Base-by-base conservation (phyloP, 2,113 vertebrate genomes). In the Alligator mississippiensis region DNA sequence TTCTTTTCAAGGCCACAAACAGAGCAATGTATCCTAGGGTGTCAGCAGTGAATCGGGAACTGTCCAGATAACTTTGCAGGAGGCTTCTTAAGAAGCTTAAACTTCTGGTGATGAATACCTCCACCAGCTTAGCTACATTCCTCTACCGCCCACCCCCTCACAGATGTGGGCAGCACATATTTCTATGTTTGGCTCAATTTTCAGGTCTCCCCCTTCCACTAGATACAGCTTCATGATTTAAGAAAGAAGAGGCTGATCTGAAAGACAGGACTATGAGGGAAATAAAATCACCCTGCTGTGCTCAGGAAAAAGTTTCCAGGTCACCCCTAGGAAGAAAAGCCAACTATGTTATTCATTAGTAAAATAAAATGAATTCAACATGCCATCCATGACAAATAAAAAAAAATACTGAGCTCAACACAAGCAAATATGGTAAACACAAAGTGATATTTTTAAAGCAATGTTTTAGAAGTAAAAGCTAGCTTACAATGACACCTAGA, bases 401-500 rank as follows among this genome's bases (percentile, higher is more conserved):
- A 81, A 38, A 1, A 17, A 91, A 9, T 21, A 6, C 2, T 1
- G 3, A 72, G 3, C 21, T 28, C 17, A 3, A 54, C 4, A 0
- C 0, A n/a, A 34, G 75, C 21, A 74, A 66, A 24, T 24, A 64
- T 14, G 30, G 11, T 4, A 61, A 61, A 84, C 58, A 64, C 60
- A 12, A 5, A 27, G 27, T 55, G 63, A 11, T 27, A 63, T 10
- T 34, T 68, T 83, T 47, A 58, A 34, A 60, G n/a, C 24, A 19
- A 47, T 54, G n/a, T 10, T 47, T 13, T 5, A 13, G 34, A 12
- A 58, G 54, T 81, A 11, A 78, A 77, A 82, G 3, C 6, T 16
- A 61, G 66, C 27, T 82, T 4, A 59, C 25, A 82, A 79, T 76
- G 96, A 93, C 97, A 95, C 54, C 97, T 95, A 83, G 55, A 94